Conservation (phyloP, 2,113 vertebrate species). For the Isurus oxyrinchus region DNA sequence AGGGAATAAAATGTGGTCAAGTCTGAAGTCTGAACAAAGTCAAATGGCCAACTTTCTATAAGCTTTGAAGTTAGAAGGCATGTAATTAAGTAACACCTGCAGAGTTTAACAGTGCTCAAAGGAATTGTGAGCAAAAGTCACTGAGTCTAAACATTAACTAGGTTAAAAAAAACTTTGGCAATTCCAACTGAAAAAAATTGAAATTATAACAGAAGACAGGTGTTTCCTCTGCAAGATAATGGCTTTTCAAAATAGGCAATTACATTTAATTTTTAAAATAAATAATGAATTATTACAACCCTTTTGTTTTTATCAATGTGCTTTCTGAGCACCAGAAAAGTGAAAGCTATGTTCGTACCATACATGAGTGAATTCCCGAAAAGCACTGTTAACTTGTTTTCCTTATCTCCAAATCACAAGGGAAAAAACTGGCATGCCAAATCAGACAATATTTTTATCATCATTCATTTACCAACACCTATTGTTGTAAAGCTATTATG, state of each 20-base stretch:
- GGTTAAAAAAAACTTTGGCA: background rate
- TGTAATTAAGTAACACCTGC: constrained; percentile 27
- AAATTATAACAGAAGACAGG: background rate
- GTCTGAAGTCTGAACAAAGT: background rate
- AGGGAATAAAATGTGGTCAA: background rate
- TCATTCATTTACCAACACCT: background rate
- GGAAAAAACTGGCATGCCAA: background rate
- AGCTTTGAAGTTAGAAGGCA: background rate
- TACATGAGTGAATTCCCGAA: background rate
- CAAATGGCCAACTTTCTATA: background rate
- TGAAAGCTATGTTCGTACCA: too few relatives aligned
- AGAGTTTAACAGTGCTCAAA: background rate
- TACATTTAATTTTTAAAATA: background rate
- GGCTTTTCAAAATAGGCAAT: background rate
- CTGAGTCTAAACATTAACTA: background rate
- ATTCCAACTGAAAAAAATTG: background rate
- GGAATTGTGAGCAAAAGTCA: constrained; percentile 11
- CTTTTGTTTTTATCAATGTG: background rate
- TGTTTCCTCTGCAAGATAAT: background rate
- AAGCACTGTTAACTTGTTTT: background rate
- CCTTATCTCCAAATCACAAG: background rate
- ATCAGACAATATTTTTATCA: background rate
- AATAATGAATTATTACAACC: background rate
- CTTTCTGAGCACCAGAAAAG: background rate
- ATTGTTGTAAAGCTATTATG: background rate